Evolutionary conservation across 1,140 invertebrate genomes (phyloP).

Genomic region (Trichonephila clavipes): DNA sequence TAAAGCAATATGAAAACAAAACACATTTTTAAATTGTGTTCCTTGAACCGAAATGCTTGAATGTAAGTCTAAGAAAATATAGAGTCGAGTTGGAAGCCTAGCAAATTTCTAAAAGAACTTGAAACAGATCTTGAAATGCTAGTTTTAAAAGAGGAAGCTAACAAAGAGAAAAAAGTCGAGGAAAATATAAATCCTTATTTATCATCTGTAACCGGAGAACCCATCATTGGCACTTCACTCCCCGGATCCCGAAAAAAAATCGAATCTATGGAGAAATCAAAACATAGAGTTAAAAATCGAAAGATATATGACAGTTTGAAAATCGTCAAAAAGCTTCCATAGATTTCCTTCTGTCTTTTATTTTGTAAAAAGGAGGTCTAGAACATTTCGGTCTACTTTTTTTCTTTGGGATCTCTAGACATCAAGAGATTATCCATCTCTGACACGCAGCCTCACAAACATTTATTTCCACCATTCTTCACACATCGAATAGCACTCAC

Average conservation of each 20-base stretch:
- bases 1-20: too few species aligned
- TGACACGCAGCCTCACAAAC: slow-evolving; percentile 63
- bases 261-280: slow-evolving; percentile 66
- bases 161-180: background rate
- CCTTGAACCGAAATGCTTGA: too few species aligned
- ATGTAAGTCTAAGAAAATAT: too few species aligned
- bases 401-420: slow-evolving; percentile 61
- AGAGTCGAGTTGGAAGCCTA: too few species aligned
- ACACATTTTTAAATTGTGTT: too few species aligned
- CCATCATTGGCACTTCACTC: slow-evolving; percentile 66
- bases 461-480: slow-evolving; percentile 74
- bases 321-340: slow-evolving; percentile 74
- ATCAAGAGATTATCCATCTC: slow-evolving; percentile 74
- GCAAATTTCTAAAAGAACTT: background rate
- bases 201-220: slow-evolving; percentile 35
- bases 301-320: slow-evolving; percentile 74
- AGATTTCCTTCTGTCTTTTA: slow-evolving; percentile 33
- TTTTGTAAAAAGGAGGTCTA: slow-evolving; percentile 28
- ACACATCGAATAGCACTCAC: slow-evolving; percentile 74
- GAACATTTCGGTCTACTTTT: slow-evolving; percentile 27
- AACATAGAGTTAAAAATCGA: slow-evolving; percentile 64
- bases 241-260: slow-evolving; percentile 20
- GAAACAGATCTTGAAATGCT: slow-evolving; percentile 50
- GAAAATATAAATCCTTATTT: slow-evolving; percentile 72
- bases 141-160: background rate